Evolutionary conservation across 1,140 invertebrate species (phyloP).

Genomic region (Drosophila nikananu): DNA sequence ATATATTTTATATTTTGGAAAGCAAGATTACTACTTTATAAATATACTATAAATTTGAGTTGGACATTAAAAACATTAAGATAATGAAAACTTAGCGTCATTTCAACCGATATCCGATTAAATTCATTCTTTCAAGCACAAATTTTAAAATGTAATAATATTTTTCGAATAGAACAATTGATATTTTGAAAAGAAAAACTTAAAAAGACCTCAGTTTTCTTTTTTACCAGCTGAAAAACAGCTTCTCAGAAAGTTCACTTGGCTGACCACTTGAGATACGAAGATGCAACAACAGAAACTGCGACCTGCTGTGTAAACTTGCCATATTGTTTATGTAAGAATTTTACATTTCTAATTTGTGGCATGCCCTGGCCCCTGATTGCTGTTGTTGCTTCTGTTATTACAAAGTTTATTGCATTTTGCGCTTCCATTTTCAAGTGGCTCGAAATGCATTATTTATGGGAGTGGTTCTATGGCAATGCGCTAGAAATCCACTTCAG

Average conservation of each 20-base stretch:
- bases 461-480: conserved; percentile 61
- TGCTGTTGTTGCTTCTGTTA: conserved; percentile 28
- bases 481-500: conserved; percentile 76
- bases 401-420: conserved; percentile 67
- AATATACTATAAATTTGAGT: too few relatives aligned
- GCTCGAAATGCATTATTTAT: conserved; percentile 74
- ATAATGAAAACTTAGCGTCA: too few relatives aligned
- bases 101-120: too few relatives aligned
- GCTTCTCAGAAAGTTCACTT: neutral
- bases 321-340: conserved; percentile 30
- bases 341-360: conserved; percentile 58
- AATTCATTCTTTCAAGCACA: too few relatives aligned
- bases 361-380: conserved; percentile 12
- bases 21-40: too few relatives aligned
- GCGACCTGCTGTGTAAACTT: conserved; percentile 36
- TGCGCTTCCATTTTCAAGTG: conserved; percentile 72
- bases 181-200: neutral
- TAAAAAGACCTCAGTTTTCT: neutral
- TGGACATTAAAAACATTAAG: too few relatives aligned
- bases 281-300: conserved; percentile 1
- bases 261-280: conserved; percentile 2
- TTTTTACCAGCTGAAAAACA: neutral
- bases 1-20: too few relatives aligned
- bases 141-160: neutral
- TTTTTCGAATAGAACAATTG: neutral